These are phyloP conservation scores for Colletes collaris DNA, from an alignment of 2,888 invertebrate genomes.

Conservation along the genomic window DNA sequence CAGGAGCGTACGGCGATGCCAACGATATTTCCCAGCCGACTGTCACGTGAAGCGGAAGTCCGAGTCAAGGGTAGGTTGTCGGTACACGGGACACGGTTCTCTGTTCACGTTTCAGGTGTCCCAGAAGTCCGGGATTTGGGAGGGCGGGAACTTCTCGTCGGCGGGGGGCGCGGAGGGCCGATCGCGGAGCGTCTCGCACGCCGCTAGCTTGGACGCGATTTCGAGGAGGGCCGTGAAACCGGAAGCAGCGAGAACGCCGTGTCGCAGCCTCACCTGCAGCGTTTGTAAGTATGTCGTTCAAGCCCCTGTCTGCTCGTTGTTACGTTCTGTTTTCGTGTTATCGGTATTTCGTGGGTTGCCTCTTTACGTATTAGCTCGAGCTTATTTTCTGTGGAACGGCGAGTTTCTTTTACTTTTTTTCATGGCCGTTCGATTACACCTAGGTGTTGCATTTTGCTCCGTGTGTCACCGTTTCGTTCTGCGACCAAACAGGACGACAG, in stretches of 20 bases:
- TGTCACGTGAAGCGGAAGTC: constrained; percentile 56
- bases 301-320: constrained; percentile 23
- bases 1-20: constrained; percentile 45
- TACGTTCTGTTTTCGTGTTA: constrained; percentile 6
- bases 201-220: constrained; percentile 86
- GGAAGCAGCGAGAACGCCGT: constrained; percentile 79
- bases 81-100: not conserved
- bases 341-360: constrained; percentile 53
- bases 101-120: constrained; percentile 74
- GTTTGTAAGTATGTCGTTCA: constrained; percentile 84
- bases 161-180: constrained; percentile 78
- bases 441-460: constrained; percentile 43
- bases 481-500: too few species aligned
- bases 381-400: constrained; percentile 56
- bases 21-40: constrained; percentile 35
- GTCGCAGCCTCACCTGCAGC: constrained; percentile 85
- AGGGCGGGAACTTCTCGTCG: constrained; percentile 78
- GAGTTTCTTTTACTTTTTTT: constrained; percentile 22
- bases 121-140: constrained; percentile 81
- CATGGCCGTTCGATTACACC: constrained; percentile 13
- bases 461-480: not conserved
- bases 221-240: constrained; percentile 82
- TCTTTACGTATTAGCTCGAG: constrained; percentile 54
- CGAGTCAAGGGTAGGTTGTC: constrained; percentile 49
- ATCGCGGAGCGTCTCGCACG: constrained; percentile 84